These are phyloP conservation scores for Ichneumoninae sp. DNA, from an alignment of 2,888 invertebrate genomes.

Conservation along the genomic window DNA sequence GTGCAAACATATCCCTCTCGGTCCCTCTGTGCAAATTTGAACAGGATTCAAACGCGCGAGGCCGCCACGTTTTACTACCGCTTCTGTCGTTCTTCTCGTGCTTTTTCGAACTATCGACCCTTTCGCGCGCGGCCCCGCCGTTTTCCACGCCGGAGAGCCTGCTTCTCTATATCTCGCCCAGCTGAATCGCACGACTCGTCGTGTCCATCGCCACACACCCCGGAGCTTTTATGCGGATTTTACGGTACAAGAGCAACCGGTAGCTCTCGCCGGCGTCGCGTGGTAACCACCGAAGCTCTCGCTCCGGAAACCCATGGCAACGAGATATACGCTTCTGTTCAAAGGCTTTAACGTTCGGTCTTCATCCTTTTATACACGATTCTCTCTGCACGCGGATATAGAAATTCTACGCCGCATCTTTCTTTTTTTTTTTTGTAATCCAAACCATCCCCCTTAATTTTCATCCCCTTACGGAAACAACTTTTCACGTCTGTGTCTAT, in stretches of 20 bases:
- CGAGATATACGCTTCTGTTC: constrained; percentile 45
- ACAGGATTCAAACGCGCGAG: constrained; percentile 72
- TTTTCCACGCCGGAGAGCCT: constrained; percentile 26
- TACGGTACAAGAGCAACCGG: constrained; percentile 55
- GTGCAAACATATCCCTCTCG: constrained; percentile 64
- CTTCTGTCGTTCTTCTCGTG: constrained; percentile 45
- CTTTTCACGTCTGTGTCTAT: constrained; percentile 10
- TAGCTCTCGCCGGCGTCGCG: constrained; percentile 45
- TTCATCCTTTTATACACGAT: constrained; percentile 44
- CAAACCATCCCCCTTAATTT: constrained; percentile 37
- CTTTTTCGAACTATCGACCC: constrained; percentile 47
- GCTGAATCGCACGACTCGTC: constrained; percentile 46
- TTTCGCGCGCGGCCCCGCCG: constrained; percentile 40
- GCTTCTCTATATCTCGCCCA: background rate
- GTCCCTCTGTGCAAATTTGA: constrained; percentile 76
- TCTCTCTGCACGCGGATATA: constrained; percentile 24
- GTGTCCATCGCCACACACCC: constrained; percentile 34
- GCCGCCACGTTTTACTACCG: constrained; percentile 58
- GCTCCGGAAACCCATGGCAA: constrained; percentile 36
- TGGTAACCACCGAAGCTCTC: constrained; percentile 46
- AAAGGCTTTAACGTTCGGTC: constrained; percentile 59
- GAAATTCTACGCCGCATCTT: constrained; percentile 35
- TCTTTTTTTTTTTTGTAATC: constrained; percentile 42
- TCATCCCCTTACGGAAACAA: constrained; percentile 31
- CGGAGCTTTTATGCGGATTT: constrained; percentile 56